phyloP scores from a whole-genome alignment of 2,888 invertebrate genomes.

The Embidobia sp. region DNA sequence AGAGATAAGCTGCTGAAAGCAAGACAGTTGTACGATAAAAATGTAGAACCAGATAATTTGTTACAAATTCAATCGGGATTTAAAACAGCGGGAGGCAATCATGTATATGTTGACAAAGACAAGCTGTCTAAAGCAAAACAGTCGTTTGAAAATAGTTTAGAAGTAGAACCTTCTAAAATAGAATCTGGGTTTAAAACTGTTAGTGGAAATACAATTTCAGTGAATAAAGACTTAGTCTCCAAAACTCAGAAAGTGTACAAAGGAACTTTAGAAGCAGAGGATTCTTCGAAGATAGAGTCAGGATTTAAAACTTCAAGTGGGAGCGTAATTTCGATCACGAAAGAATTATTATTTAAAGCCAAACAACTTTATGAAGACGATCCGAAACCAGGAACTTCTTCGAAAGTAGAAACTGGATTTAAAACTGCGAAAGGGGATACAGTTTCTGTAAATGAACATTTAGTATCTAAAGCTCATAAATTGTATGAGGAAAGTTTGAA shows the following conservation, averaged over 20 bases:
- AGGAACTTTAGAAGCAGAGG: too few relatives aligned
- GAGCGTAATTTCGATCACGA: too few relatives aligned
- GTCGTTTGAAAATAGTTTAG: conserved; percentile 3
- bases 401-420: conserved; percentile 15
- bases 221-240: too few relatives aligned
- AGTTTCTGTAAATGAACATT: conserved; percentile 11
- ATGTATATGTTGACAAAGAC: conserved; percentile 69
- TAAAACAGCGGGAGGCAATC: conserved; percentile 76
- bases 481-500: background rate
- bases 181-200: conserved; percentile 75
- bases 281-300: too few relatives aligned
- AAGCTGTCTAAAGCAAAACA: conserved; percentile 38
- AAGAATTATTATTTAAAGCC: too few relatives aligned
- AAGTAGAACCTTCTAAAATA: background rate
- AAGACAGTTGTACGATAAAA: background rate
- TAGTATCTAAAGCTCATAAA: background rate
- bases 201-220: conserved; percentile 68
- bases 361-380: too few relatives aligned
- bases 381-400: background rate
- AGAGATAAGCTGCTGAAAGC: conserved; percentile 8
- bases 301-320: too few relatives aligned
- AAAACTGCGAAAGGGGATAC: conserved; percentile 25
- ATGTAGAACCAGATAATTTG: background rate
- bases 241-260: too few relatives aligned
- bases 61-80: conserved; percentile 67